A percentile compares a stretch with the other conserved stretches of the same genome.
These are phyloP conservation scores for Bothrops jararaca DNA, from an alignment of 2,113 vertebrate species.

Conservation along the genomic window DNA sequence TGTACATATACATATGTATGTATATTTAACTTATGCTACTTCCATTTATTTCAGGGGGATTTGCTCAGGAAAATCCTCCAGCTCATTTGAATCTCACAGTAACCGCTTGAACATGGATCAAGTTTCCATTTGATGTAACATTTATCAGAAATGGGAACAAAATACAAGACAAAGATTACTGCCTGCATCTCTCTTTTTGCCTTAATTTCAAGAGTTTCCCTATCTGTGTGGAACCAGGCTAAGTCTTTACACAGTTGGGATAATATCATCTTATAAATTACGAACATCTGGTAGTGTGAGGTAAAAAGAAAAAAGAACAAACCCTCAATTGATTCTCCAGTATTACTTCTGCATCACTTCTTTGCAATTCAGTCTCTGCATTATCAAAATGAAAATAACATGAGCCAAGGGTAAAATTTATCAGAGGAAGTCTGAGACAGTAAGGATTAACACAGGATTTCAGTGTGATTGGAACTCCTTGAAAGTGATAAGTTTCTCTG, in stretches of 20 bases:
- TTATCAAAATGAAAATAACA: constrained; percentile 76
- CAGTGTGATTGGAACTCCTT: constrained; percentile 51
- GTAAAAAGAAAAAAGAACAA: constrained; percentile 58
- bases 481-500: constrained; percentile 55
- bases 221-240: constrained; percentile 55
- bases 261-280: constrained; percentile 18
- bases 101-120: constrained; percentile 17
- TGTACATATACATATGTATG: not conserved
- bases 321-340: constrained; percentile 50
- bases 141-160: constrained; percentile 48
- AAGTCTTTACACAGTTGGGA: constrained; percentile 45
- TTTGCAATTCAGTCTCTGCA: constrained; percentile 51
- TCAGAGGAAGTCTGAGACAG: constrained; percentile 64
- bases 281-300: constrained; percentile 54
- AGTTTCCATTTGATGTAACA: constrained; percentile 36
- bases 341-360: constrained; percentile 49
- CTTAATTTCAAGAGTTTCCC: constrained; percentile 60
- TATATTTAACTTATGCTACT: not conserved
- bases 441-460: constrained; percentile 67
- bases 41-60: not conserved
- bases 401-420: constrained; percentile 59
- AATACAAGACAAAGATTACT: constrained; percentile 59
- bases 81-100: not conserved
- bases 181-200: constrained; percentile 58
- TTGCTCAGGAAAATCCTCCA: not conserved